phyloP scores from a whole-genome alignment of 2,113 vertebrate genomes.

The Cathartes aura region DNA sequence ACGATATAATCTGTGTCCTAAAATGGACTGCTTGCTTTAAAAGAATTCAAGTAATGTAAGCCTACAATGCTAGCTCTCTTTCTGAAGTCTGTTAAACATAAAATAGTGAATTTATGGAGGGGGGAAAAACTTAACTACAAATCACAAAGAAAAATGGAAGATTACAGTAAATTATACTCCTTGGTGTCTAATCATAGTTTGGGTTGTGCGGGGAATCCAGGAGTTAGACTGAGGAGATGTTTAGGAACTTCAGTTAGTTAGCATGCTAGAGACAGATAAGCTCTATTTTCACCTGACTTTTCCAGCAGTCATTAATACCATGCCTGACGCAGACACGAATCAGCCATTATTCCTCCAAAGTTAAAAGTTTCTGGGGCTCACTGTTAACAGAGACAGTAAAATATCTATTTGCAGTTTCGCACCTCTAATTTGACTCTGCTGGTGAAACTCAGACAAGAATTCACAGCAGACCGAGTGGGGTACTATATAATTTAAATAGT shows the following conservation, averaged over 20 bases:
- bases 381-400: neutral
- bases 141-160: neutral
- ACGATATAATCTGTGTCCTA: neutral
- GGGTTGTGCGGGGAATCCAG: neutral
- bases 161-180: neutral
- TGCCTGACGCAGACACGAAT: neutral
- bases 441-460: neutral
- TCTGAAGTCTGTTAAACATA: neutral
- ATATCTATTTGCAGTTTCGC: neutral
- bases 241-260: neutral
- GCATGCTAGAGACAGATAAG: neutral
- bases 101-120: neutral
- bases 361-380: neutral
- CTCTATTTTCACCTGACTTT: neutral
- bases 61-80: neutral
- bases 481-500: neutral
- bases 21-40: neutral
- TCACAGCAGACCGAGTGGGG: neutral
- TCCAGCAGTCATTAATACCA: neutral
- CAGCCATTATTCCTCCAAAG: neutral
- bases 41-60: neutral
- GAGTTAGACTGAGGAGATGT: neutral
- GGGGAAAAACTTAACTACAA: neutral
- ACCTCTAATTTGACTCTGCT: neutral
- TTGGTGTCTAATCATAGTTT: neutral